Evolutionary conservation across 1,140 invertebrate species (phyloP).

Genomic region (Drepana arcuata): DNA sequence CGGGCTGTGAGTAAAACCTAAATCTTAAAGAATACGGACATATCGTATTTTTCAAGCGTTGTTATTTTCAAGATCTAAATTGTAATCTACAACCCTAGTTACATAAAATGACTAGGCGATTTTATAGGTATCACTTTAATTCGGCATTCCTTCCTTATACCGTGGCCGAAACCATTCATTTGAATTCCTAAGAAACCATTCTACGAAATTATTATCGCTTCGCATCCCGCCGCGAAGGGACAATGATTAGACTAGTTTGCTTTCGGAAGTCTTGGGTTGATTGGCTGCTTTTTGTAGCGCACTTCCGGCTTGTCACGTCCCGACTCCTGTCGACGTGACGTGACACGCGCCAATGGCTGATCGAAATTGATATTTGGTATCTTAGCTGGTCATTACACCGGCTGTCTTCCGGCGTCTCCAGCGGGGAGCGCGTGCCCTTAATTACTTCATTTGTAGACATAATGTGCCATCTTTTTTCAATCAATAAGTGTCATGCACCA

Average conservation of each 20-base stretch:
- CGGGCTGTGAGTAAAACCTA: too few relatives aligned
- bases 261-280: conserved; percentile 50
- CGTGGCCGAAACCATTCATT: too few relatives aligned
- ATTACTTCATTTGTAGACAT: conserved; percentile 65
- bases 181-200: too few relatives aligned
- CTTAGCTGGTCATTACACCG: conserved; percentile 59
- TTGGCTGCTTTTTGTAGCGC: conserved; percentile 58
- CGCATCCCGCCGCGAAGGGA: conserved; percentile 29
- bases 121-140: too few relatives aligned
- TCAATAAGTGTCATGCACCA: conserved; percentile 2
- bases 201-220: too few relatives aligned
- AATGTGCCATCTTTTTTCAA: conserved; percentile 33
- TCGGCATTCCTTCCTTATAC: too few relatives aligned
- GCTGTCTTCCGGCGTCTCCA: conserved; percentile 55
- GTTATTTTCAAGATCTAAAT: too few relatives aligned
- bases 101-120: too few relatives aligned
- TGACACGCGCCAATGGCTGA: conserved; percentile 43
- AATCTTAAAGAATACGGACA: too few relatives aligned
- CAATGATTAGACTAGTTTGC: conserved; percentile 42
- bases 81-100: too few relatives aligned
- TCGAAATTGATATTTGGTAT: conserved; percentile 67
- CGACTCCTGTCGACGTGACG: conserved; percentile 24
- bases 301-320: conserved; percentile 42
- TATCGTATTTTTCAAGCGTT: too few relatives aligned
- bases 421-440: conserved; percentile 54